These are phyloP conservation scores for Acanthaster planci DNA, from an alignment of 35 echinoderm and acorn worm genomes.

Conservation along the genomic window DNA sequence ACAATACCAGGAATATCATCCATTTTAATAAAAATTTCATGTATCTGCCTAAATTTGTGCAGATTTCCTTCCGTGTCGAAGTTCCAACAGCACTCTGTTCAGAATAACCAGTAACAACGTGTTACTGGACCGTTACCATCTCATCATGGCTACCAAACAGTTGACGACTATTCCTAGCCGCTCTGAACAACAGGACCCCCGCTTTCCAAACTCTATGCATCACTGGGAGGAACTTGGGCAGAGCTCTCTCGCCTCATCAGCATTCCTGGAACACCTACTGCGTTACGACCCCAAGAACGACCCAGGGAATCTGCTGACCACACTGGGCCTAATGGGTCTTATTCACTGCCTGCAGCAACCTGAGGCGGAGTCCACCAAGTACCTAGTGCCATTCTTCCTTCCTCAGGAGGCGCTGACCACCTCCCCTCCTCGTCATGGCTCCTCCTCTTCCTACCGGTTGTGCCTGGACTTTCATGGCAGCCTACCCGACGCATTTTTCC, in stretches of 20 bases:
- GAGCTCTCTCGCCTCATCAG: background rate
- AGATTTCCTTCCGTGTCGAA: background rate
- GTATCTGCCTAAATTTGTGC: background rate
- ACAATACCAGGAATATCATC: no score
- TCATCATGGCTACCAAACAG: background rate
- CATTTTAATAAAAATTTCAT: no score
- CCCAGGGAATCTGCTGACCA: background rate
- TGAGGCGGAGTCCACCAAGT: background rate
- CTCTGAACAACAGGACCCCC: background rate
- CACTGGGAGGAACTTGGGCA: background rate
- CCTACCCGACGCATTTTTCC: background rate
- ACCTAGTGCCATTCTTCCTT: constrained; percentile 18
- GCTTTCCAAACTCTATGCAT: background rate
- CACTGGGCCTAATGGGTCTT: background rate
- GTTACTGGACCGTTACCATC: background rate
- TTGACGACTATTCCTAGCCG: background rate
- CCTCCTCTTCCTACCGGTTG: background rate
- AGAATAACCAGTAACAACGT: no score
- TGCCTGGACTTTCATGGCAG: constrained; percentile 7
- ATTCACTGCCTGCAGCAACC: background rate
- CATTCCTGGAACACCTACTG: background rate
- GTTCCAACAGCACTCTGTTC: background rate
- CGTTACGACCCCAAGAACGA: background rate
- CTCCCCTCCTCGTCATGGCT: background rate
- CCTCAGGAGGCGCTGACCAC: background rate